Conservation (phyloP, 1,140 invertebrate species). For the Drosophila burlai region DNA sequence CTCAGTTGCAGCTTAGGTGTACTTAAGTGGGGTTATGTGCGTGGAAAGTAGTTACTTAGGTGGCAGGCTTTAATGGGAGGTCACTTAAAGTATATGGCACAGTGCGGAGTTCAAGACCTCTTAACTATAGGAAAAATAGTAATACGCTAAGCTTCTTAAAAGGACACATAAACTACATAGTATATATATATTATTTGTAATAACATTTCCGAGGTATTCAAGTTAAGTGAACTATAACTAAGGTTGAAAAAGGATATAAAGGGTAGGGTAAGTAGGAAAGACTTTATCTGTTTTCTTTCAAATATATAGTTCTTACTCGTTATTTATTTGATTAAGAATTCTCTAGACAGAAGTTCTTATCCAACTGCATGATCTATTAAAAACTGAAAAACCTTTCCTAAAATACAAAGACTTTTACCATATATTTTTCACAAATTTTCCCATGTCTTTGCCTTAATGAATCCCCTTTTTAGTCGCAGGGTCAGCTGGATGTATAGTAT, state of each 20-base stretch:
- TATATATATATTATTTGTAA: no score
- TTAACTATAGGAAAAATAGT: slow-evolving; percentile 15
- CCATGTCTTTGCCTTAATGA: slow-evolving; percentile 17
- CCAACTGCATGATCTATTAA: background rate
- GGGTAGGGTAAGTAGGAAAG: background rate
- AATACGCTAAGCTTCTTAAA: slow-evolving; percentile 7
- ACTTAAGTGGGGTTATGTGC: slow-evolving; percentile 12
- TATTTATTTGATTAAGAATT: background rate
- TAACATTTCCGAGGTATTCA: no score
- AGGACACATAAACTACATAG: background rate
- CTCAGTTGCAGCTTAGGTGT: slow-evolving; percentile 47
- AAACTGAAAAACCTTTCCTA: background rate
- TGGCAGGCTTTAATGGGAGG: slow-evolving; percentile 16
- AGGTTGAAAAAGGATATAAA: background rate
- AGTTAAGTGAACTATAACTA: background rate
- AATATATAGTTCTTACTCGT: background rate
- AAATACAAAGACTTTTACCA: background rate
- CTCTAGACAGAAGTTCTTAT: background rate
- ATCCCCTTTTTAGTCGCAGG: background rate
- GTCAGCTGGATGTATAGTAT: background rate
- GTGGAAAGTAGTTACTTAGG: background rate
- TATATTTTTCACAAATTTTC: slow-evolving; percentile 12
- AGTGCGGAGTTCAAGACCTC: slow-evolving; percentile 3
- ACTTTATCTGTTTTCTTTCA: background rate
- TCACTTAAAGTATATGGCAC: slow-evolving; percentile 2